Base-by-base conservation (phyloP, 1,140 invertebrate genomes). In the Euura lappo region DNA sequence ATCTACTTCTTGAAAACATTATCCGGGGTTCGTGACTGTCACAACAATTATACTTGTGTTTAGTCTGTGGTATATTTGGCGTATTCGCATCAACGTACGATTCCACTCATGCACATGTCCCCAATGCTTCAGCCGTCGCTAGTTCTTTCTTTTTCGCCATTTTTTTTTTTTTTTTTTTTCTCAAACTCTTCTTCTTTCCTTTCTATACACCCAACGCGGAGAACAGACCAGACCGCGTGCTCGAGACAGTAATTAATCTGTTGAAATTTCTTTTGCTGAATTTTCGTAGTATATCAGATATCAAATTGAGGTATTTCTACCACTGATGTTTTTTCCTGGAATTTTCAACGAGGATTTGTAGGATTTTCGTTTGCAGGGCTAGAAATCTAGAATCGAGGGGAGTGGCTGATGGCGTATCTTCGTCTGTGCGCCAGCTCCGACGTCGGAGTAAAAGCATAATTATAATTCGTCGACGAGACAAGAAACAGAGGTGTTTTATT, bases 381-480 rank as follows among this genome's bases (percentile, higher is more conserved):
- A 28, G 28, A 28, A 28, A 28, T 28, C 28, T 28, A 28, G 28
- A 28, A 28, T 28, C 28, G 28, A 28, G 28, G 28, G 28, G 28
- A 28, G 28, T 28, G 28, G 28, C 28, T 28, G 28, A 28, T 28
- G 28, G 28, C 28, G 28, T 28, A 28, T 28, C 28, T 28, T 28
- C 28, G 28, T 28, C 28, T 28, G 28, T 28, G 28, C 28, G 28
- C 28, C 28, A 28, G 28, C 28, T 28, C 28, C 28, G 28, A 28
- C 28, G 28, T 28, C 28, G 28, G 28, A 28, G 28, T 28, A 28
- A 28, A 28, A 28, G 28, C 28, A 60, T 60, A 11, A 60, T 60
- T 60, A 60, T 60, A 60, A 60, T 60, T 60, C 51, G 51, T 60
- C 51, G 51, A 60, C 51, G 51, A 60, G 51, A 11, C 51, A 60